A percentile compares a stretch with the other conserved stretches of the same genome.
These are phyloP conservation scores for Panulirus ornatus DNA, from an alignment of 1,140 invertebrate species.

Conservation along the genomic window DNA sequence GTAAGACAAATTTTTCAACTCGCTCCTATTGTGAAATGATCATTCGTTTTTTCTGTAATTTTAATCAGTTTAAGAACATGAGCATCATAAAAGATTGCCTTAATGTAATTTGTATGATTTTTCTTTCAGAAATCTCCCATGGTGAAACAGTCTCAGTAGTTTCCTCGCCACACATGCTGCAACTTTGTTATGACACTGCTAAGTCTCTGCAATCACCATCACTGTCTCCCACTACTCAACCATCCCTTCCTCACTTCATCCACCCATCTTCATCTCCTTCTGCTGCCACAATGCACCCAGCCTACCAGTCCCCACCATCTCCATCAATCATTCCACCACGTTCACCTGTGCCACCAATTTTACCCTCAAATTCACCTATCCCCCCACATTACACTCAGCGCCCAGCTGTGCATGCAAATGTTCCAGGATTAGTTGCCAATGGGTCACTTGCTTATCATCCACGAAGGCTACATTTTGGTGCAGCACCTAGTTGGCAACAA, in stretches of 20 bases:
- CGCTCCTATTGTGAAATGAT: no score
- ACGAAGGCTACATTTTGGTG: not conserved
- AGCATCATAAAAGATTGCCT: not conserved
- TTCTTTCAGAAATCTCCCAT: constrained; percentile 50
- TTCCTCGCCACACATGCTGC: constrained; percentile 45
- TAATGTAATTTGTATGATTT: no score
- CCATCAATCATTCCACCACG: constrained; percentile 26
- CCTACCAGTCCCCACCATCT: constrained; percentile 33
- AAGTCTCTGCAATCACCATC: constrained; percentile 52
- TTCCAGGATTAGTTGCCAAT: constrained; percentile 28
- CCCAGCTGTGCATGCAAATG: not conserved
- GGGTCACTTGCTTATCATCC: constrained; percentile 17
- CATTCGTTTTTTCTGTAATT: no score
- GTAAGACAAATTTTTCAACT: no score
- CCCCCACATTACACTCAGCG: constrained; percentile 25
- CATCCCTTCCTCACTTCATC: constrained; percentile 51
- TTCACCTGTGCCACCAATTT: constrained; percentile 29
- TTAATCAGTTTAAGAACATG: no score
- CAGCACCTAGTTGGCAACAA: constrained; percentile 13
- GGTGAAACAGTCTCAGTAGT: constrained; percentile 51
- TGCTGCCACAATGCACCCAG: constrained; percentile 31
- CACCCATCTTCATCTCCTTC: constrained; percentile 48
- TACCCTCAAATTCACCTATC: not conserved
- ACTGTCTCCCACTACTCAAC: constrained; percentile 45
- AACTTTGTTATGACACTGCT: constrained; percentile 60